These are phyloP conservation scores for Gryllus longicercus DNA, from an alignment of 2,888 invertebrate species.

Conservation along the genomic window DNA sequence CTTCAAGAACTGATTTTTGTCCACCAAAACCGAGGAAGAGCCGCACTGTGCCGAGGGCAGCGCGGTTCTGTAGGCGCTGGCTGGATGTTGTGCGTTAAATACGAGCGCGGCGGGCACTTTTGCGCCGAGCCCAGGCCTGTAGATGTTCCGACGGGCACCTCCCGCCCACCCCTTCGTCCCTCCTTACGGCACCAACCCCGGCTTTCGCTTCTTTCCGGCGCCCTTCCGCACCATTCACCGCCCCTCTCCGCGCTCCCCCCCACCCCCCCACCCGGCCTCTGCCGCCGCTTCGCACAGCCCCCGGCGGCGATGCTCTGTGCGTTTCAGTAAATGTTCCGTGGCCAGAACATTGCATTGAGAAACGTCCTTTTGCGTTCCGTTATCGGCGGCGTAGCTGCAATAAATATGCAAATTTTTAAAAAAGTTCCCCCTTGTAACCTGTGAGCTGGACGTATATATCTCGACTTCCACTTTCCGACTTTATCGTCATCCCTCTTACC, in stretches of 20 bases:
- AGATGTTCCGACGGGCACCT: no score
- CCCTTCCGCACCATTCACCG: background rate
- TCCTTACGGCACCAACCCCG: background rate
- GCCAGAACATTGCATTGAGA: constrained; percentile 1
- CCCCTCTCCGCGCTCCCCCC: background rate
- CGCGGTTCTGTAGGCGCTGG: no score
- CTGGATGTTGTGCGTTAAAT: no score
- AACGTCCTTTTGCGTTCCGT: background rate
- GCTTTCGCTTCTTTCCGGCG: background rate
- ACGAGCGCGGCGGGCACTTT: no score
- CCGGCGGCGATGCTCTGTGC: background rate
- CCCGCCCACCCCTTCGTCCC: background rate
- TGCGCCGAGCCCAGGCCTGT: no score
- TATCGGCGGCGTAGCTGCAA: background rate
- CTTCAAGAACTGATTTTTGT: no score
- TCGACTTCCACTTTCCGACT: constrained; percentile 17
- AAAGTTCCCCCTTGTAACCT: constrained; percentile 6
- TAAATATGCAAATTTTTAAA: constrained; percentile 9
- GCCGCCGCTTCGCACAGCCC: background rate
- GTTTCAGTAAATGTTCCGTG: background rate
- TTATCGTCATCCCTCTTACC: constrained; percentile 7
- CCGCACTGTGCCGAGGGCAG: no score
- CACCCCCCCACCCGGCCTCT: background rate
- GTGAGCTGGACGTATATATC: constrained; percentile 1
- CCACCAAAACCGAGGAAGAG: no score